A percentile compares a stretch with the other conserved stretches of the same genome.
phyloP scores from a whole-genome alignment of 2,888 invertebrate species.

The Drosophila glabriapex region DNA sequence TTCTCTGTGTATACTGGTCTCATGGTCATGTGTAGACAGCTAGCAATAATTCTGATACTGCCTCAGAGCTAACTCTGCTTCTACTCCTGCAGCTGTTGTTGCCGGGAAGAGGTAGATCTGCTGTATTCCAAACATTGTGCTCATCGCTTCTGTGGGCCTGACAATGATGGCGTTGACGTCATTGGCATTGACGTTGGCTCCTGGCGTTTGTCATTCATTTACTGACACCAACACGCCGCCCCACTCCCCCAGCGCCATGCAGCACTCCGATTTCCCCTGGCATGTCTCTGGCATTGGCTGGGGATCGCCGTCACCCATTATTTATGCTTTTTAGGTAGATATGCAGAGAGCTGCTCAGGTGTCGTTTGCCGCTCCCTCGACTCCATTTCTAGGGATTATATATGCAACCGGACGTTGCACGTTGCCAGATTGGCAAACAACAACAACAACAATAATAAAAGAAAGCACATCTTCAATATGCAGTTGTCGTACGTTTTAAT shows the following conservation, averaged over 20 bases:
- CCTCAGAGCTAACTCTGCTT: constrained; percentile 30
- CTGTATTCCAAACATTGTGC: constrained; percentile 49
- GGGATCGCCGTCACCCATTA: constrained; percentile 53
- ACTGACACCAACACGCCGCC: constrained; percentile 17
- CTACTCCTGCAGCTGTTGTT: background rate
- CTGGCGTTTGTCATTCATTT: constrained; percentile 74
- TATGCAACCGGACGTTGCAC: constrained; percentile 18
- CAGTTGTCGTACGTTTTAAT: constrained; percentile 81
- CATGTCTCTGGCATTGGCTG: background rate
- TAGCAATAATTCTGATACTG: constrained; percentile 74
- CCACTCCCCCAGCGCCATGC: too few relatives aligned
- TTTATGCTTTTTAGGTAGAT: constrained; percentile 77
- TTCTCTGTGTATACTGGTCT: constrained; percentile 12
- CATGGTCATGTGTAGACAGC: constrained; percentile 71
- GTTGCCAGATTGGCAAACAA: constrained; percentile 34
- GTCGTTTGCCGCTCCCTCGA: constrained; percentile 20
- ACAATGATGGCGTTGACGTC: constrained; percentile 79
- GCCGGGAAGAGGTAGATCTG: constrained; percentile 21
- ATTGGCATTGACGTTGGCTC: constrained; percentile 69
- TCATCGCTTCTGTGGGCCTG: constrained; percentile 29
- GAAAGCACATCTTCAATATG: constrained; percentile 74
- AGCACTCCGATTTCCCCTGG: background rate
- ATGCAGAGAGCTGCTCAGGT: constrained; percentile 2
- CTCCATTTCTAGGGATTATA: constrained; percentile 19
- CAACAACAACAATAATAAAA: background rate